Evolutionary conservation across 2,113 vertebrate genomes (phyloP).

Genomic region (Anarrhichthys ocellatus): DNA sequence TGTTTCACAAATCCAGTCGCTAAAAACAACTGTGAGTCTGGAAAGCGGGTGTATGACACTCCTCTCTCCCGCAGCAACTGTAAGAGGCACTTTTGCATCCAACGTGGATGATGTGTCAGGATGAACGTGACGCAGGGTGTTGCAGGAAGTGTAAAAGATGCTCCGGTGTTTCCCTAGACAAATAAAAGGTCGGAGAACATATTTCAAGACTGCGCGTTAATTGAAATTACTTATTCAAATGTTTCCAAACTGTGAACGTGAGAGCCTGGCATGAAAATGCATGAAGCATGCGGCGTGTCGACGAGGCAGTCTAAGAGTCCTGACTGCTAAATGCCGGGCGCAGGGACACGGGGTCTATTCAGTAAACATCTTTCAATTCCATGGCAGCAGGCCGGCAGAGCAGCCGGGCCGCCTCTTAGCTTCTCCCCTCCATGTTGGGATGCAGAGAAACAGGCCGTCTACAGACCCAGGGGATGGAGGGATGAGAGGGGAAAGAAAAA

Average conservation of each 20-base stretch:
- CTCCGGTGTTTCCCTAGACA: constrained; percentile 41
- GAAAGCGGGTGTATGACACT: constrained; percentile 5
- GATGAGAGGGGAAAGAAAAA: constrained; percentile 67
- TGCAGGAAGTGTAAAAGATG: constrained; percentile 54
- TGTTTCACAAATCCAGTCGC: background rate
- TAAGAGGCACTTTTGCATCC: constrained; percentile 39
- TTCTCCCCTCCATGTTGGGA: constrained; percentile 59
- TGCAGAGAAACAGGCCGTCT: constrained; percentile 69
- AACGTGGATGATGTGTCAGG: constrained; percentile 38
- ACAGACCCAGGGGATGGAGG: constrained; percentile 71
- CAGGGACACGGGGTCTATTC: constrained; percentile 76
- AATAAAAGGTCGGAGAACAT: constrained; percentile 21
- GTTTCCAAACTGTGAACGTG: constrained; percentile 42
- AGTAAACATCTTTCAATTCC: constrained; percentile 75
- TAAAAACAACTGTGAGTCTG: background rate
- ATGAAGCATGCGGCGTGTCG: constrained; percentile 15
- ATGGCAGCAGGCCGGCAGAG: constrained; percentile 57
- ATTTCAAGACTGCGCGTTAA: constrained; percentile 32
- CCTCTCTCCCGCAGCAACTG: constrained; percentile 33
- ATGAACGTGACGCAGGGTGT: constrained; percentile 42
- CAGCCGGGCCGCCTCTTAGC: constrained; percentile 59
- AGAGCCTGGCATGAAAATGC: background rate
- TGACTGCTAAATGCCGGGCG: constrained; percentile 73
- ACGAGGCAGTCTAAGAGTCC: constrained; percentile 50
- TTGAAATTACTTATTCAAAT: constrained; percentile 52